phyloP scores from a whole-genome alignment of 35 echinoderm and acorn worm species.

The Acanthaster planci region DNA sequence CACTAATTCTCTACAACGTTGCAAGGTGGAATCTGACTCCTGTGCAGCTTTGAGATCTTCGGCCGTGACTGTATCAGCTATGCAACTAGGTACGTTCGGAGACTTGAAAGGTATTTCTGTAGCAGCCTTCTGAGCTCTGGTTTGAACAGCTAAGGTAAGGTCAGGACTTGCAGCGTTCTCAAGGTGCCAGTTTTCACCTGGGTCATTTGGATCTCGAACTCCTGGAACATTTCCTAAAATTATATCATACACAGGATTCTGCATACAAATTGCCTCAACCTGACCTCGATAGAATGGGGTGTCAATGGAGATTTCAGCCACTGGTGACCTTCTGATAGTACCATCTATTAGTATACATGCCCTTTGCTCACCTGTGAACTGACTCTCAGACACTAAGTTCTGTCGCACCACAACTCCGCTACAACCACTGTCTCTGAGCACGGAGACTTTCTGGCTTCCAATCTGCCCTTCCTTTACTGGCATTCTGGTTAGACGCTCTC shows the following conservation, averaged over 20 bases:
- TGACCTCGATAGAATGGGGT: slow-evolving; percentile 36
- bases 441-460: background rate
- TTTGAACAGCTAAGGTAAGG: slow-evolving; percentile 17
- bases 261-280: slow-evolving; percentile 44
- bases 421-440: slow-evolving; percentile 7
- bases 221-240: slow-evolving; percentile 58
- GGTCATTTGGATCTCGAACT: slow-evolving; percentile 16
- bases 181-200: background rate
- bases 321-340: slow-evolving; percentile 26
- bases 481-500: background rate
- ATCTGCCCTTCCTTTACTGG: background rate
- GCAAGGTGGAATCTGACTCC: slow-evolving; percentile 23
- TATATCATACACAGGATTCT: slow-evolving; percentile 55
- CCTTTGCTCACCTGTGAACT: slow-evolving; percentile 22
- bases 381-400: background rate
- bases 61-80: background rate
- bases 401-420: background rate
- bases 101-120: background rate
- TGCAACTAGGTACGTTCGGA: background rate
- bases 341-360: slow-evolving; percentile 39
- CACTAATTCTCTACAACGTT: slow-evolving; percentile 25
- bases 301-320: slow-evolving; percentile 23
- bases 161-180: background rate
- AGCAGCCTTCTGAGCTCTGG: background rate
- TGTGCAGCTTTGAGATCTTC: background rate